phyloP scores from a whole-genome alignment of 1,140 invertebrate genomes.

The Coptotermes formosanus region DNA sequence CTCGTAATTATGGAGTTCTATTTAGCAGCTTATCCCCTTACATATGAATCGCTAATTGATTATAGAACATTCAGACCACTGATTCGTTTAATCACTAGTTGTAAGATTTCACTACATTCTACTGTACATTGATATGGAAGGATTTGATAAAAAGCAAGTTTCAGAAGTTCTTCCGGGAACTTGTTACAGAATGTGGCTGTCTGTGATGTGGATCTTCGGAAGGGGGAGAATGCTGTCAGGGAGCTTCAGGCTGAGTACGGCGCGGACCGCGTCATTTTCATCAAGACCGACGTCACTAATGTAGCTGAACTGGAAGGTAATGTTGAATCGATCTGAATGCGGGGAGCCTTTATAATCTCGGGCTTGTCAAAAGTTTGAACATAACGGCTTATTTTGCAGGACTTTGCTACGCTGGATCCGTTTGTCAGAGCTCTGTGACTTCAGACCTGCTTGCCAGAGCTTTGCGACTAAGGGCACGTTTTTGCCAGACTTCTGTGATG shows the following conservation, averaged over 20 bases:
- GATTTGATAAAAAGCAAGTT: background rate
- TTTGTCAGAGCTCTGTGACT: background rate
- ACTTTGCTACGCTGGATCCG: background rate
- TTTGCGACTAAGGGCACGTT: too few species aligned
- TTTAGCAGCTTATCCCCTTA: too few species aligned
- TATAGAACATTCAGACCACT: background rate
- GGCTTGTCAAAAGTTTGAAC: background rate
- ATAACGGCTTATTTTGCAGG: background rate
- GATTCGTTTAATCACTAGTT: background rate
- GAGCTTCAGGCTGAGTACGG: slow-evolving; percentile 49
- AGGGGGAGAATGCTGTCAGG: slow-evolving; percentile 38
- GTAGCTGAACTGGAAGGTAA: slow-evolving; percentile 45
- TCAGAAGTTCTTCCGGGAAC: too few species aligned
- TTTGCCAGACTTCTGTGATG: too few species aligned
- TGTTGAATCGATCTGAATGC: background rate
- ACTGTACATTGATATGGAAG: background rate
- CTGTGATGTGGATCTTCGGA: slow-evolving; percentile 39
- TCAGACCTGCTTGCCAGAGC: background rate
- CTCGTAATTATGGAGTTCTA: too few species aligned
- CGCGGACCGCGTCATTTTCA: slow-evolving; percentile 47
- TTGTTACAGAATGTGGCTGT: slow-evolving; percentile 44
- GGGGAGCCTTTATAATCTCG: background rate
- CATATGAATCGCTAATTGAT: too few species aligned
- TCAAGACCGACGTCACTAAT: slow-evolving; percentile 52
- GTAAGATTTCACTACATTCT: background rate